These are phyloP conservation scores for Lissocephala sabroskyi DNA, from an alignment of 2,888 invertebrate species.

Conservation along the genomic window DNA sequence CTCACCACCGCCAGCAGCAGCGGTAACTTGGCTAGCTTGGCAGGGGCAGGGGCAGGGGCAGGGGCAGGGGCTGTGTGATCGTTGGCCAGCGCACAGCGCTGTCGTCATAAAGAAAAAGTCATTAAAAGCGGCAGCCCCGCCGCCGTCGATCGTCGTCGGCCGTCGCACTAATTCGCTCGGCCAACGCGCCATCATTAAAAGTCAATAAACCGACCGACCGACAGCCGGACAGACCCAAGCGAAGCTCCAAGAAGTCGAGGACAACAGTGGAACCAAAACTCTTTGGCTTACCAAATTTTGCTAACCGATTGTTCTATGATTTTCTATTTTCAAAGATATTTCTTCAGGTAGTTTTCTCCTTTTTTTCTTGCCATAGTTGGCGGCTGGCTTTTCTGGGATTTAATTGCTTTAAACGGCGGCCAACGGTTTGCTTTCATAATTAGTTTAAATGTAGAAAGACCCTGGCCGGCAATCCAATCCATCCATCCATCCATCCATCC, in stretches of 20 bases:
- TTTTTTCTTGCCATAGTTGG: too few relatives aligned
- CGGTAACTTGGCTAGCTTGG: background rate
- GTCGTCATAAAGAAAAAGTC: conserved; percentile 61
- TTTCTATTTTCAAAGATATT: too few relatives aligned
- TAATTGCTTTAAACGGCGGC: conserved; percentile 26
- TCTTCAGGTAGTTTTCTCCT: too few relatives aligned
- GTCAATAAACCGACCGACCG: conserved; percentile 49
- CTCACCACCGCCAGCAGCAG: background rate
- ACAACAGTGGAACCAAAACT: conserved; percentile 10
- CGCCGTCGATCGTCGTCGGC: conserved; percentile 5
- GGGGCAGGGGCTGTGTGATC: too few relatives aligned
- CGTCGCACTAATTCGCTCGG: conserved; percentile 29
- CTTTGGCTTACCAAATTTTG: too few relatives aligned
- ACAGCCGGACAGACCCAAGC: background rate
- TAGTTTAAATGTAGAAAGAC: conserved; percentile 32
- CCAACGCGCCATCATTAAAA: conserved; percentile 44
- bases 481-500: background rate
- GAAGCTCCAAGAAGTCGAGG: too few relatives aligned
- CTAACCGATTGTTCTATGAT: too few relatives aligned
- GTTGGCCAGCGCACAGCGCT: conserved; percentile 39
- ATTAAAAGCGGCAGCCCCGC: conserved; percentile 34
- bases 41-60: background rate
- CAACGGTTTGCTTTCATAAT: conserved; percentile 44
- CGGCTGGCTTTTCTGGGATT: conserved; percentile 22
- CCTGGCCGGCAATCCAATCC: too few relatives aligned